A percentile compares a stretch with the other conserved stretches of the same genome.
phyloP scores from a whole-genome alignment of 2,888 invertebrate species.

The Branchellion lobata region DNA sequence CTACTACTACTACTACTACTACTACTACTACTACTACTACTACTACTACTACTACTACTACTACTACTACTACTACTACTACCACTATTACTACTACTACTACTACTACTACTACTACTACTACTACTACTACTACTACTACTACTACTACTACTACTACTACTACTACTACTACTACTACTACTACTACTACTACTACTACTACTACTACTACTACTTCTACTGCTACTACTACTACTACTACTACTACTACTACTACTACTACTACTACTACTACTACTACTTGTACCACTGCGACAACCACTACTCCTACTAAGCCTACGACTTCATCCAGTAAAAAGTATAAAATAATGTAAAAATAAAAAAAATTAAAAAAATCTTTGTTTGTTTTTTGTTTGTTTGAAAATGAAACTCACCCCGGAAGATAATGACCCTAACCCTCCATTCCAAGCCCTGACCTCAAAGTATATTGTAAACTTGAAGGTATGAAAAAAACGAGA shows the following conservation, averaged over 20 bases:
- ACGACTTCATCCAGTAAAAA: no score
- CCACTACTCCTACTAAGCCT: no score
- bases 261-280: no score
- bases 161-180: not conserved
- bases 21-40: not conserved
- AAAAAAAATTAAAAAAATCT: no score
- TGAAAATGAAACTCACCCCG: no score
- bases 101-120: not conserved
- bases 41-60: not conserved
- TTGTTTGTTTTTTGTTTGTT: no score
- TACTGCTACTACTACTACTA: not conserved
- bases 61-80: not conserved
- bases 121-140: not conserved
- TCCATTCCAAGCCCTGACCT: no score
- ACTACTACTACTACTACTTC: not conserved
- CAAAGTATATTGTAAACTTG: no score
- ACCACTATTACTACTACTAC: not conserved
- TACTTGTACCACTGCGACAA: no score
- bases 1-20: not conserved
- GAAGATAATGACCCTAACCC: no score
- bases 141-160: not conserved
- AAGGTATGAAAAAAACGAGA: no score
- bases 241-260: not conserved
- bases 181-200: not conserved
- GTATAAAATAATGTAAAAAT: no score